A percentile compares a stretch with the other conserved stretches of the same genome.
These are phyloP conservation scores for Aeoliscus strigatus DNA, from an alignment of 2,797 vertebrate species.

Conservation along the genomic window DNA sequence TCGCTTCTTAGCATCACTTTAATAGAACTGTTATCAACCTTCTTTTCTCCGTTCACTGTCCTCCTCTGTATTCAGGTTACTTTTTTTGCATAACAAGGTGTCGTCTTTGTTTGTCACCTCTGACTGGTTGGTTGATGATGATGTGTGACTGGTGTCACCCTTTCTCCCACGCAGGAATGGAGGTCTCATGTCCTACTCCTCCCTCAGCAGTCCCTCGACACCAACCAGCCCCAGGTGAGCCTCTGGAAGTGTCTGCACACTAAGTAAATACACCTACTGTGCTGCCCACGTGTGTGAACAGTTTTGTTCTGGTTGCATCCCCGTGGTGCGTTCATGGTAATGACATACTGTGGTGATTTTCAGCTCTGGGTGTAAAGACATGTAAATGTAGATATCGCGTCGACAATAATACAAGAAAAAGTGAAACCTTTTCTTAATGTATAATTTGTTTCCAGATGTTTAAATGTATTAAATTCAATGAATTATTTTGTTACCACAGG, in stretches of 20 bases:
- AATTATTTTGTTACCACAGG: too few species aligned
- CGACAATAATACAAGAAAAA: too few species aligned
- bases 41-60: not conserved
- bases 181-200: conserved; percentile 46
- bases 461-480: too few species aligned
- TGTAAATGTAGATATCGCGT: too few species aligned
- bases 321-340: too few species aligned
- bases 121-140: conserved; percentile 4
- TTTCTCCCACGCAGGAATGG: conserved; percentile 69
- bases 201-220: conserved; percentile 65
- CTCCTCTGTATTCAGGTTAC: conserved; percentile 4
- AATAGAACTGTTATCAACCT: not conserved
- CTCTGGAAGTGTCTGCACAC: conserved; percentile 1
- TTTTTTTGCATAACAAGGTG: conserved; percentile 37
- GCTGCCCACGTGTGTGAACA: too few species aligned
- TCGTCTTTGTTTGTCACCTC: conserved; percentile 16
- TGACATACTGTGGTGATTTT: too few species aligned
- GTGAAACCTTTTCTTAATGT: too few species aligned
- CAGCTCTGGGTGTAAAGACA: too few species aligned
- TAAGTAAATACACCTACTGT: too few species aligned
- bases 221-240: conserved; percentile 64
- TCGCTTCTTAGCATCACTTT: conserved; percentile 5
- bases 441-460: too few species aligned
- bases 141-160: conserved; percentile 12
- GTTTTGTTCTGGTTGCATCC: too few species aligned